Percentiles rank a stretch among this genome's conserved stretches.
These are phyloP conservation scores for Sorex araneus DNA, from an alignment of 2,113 vertebrate genomes.

Conservation along the genomic window DNA sequence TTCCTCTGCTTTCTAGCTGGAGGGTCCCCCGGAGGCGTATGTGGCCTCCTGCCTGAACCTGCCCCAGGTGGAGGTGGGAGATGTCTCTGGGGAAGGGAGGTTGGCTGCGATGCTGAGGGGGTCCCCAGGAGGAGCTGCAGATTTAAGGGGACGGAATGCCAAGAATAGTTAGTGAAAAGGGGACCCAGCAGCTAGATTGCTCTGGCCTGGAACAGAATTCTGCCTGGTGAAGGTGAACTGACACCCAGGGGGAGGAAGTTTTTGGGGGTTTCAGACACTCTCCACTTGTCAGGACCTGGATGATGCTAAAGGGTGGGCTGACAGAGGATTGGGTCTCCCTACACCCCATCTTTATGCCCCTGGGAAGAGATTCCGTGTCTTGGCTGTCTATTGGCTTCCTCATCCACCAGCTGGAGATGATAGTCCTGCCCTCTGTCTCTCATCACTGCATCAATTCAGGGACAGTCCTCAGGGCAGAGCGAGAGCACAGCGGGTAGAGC, in stretches of 20 bases:
- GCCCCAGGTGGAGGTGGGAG: too few relatives aligned
- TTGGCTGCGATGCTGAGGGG: not conserved
- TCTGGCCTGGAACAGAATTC: rapidly evolving
- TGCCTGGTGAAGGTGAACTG: rapidly evolving
- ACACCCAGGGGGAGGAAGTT: not conserved
- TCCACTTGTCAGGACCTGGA: not conserved
- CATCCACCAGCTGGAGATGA: not conserved
- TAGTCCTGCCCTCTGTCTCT: not conserved
- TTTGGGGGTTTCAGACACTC: not conserved
- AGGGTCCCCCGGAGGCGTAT: rapidly evolving
- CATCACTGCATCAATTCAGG: not conserved
- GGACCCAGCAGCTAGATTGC: not conserved
- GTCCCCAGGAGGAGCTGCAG: rapidly evolving
- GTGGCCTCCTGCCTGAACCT: not conserved
- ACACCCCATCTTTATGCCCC: not conserved
- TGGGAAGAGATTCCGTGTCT: not conserved
- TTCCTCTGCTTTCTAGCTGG: not conserved
- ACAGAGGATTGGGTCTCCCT: not conserved
- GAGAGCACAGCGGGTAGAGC: too few relatives aligned
- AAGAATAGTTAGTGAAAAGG: not conserved
- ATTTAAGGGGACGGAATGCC: not conserved
- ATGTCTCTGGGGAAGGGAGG: not conserved
- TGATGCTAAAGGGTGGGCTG: not conserved
- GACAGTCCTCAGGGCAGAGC: not conserved
- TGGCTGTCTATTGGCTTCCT: not conserved